These are phyloP conservation scores for Sylvia borin DNA, from an alignment of 2,797 vertebrate genomes.

Conservation along the genomic window DNA sequence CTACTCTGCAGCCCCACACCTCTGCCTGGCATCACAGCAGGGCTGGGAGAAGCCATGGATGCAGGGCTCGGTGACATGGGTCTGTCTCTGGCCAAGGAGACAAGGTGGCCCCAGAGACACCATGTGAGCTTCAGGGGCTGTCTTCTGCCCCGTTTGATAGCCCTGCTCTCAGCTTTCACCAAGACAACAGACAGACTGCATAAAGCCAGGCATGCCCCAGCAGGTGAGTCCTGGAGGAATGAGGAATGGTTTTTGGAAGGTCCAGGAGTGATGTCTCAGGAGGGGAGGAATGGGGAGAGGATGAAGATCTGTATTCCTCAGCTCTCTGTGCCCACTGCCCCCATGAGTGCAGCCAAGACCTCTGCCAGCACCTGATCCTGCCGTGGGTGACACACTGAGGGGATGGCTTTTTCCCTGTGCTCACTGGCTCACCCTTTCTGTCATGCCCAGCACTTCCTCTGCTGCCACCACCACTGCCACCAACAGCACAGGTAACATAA, in stretches of 20 bases:
- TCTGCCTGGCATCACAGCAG: fast-evolving
- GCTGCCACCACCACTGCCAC: neutral
- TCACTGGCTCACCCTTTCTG: neutral
- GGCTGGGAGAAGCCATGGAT: neutral
- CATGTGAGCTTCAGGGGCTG: neutral
- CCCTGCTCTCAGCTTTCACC: neutral
- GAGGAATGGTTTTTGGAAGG: neutral
- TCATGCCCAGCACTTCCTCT: neutral
- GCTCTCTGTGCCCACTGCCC: neutral
- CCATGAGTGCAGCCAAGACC: neutral
- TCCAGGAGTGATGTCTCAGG: neutral
- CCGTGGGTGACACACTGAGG: fast-evolving
- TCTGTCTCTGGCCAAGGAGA: neutral
- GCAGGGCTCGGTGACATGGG: fast-evolving
- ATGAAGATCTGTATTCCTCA: neutral
- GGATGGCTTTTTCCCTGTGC: neutral
- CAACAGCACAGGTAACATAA: fast-evolving
- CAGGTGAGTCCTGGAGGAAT: neutral
- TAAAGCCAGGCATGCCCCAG: neutral
- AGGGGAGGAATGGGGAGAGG: neutral
- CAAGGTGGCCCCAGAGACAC: neutral
- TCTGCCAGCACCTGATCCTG: neutral
- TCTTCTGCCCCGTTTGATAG: neutral
- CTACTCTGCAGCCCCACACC: neutral
- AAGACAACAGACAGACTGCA: neutral